Base-by-base conservation (phyloP, 2,113 vertebrate species). In the Protomyctophum bolini region DNA sequence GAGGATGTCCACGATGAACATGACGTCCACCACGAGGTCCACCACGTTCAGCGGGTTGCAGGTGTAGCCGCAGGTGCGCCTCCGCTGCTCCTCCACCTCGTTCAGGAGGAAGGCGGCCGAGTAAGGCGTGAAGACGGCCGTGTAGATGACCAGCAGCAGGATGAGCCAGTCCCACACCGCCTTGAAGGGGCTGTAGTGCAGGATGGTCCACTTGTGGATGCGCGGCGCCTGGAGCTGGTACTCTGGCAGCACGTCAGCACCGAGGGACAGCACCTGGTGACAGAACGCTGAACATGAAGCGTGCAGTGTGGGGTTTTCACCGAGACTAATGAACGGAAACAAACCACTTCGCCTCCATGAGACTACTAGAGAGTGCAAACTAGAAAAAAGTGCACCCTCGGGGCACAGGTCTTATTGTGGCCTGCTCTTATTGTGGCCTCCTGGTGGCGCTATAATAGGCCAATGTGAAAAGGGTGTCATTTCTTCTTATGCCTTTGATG, bases 141-240 rank as follows among this genome's bases (percentile, higher is more conserved):
- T 99, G 92, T 99, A 99, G 91, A 99, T 98, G 88, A 99, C 97
- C 85, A 99, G 92, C 85, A 99, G 94, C 28, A 99, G 93, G 88
- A 99, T 98, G 62, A 99, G 89, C 98, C 98, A 99, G 92, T 99
- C 98, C 98, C 98, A 99, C 60, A 99, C 94, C 0, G 98, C 97
- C 91, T 99, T 99, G 93, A 99, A 99, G 58, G 98, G 98, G 85
- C 97, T 99, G 89, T 99, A 99, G 92, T 99, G 97, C 61, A 99
- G 93, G 90, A 99, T 96, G 85, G 97, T 99, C 93, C 97, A 98
- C 63, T 94, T 95, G 91, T 99, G 97, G 86, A 99, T 96, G 50
- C 96, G 96, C 0, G 98, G 97, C 0, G 96, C 96, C 90, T 99
- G 98, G 64, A 99, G 94, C 85, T 99, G 97, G 88, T 99, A 99